Evolutionary conservation across 2,888 invertebrate species (phyloP), one percentile per base, ranked within the genome.

Genomic region (Tetranychus truncatus): DNA sequence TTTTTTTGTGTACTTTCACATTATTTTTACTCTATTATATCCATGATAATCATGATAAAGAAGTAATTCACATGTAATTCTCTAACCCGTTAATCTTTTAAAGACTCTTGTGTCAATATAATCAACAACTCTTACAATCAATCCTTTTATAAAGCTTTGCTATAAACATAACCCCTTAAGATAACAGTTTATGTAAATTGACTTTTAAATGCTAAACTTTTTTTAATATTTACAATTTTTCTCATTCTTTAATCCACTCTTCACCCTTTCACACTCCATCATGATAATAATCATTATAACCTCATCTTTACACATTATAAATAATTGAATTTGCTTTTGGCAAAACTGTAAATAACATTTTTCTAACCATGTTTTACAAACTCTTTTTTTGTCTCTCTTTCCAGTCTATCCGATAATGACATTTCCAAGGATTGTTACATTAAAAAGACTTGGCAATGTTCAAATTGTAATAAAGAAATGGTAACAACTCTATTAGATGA

Each of bases 391-490:
- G 88, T 88, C 78, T 84, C 78, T 82, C 20, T 71, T 75, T 34
- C 0, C 55, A 55, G 55, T 55, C 15, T 55, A 55, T 55, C 80
- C 72, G 81, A 82, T 78, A 80, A 74, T 74, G 78, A 80, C 75
- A 75, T 80, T 21, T 78, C 77, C 55, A 79, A 79, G 85, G 83
- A 86, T 77, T 85, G 88, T 80, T 86, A 88, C 76, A 83, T 84
- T 77, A 85, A 85, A 78, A 84, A 87, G 5, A 86, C 88, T 2
- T 92, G 91, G 89, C 85, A 84, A 0, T 95, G 95, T 81, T 84
- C 86, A 0, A 84, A 86, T 75, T 95, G 95, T 81, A 84, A 86
- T 11, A 80, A 86, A 21, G 82, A 85, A n/a, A 83, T 88, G 77
- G 85, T 86, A 79, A 83, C 88, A 6, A 86, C 87, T 18, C 87